A percentile compares a stretch with the other conserved stretches of the same genome.
These are phyloP conservation scores for Sylvilagus floridanus DNA, from an alignment of 2,797 vertebrate species.

Conservation along the genomic window DNA sequence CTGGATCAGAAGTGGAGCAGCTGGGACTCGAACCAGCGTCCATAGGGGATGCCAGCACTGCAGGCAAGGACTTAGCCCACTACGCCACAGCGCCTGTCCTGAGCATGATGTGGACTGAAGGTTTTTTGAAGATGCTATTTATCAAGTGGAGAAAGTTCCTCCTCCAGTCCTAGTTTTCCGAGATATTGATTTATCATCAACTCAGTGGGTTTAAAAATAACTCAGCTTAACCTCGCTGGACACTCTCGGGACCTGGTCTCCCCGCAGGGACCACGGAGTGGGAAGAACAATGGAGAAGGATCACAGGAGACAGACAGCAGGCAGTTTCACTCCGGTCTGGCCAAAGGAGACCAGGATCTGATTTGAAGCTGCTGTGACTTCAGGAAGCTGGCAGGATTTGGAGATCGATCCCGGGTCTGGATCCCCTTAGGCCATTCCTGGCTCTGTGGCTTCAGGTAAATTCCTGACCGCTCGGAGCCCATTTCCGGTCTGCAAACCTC, in stretches of 20 bases:
- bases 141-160: neutral
- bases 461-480: neutral
- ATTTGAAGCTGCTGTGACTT: neutral
- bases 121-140: neutral
- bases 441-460: neutral
- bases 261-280: neutral
- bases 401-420: neutral
- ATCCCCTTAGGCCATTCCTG: neutral
- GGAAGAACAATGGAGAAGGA: too few relatives aligned
- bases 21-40: too few relatives aligned
- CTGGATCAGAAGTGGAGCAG: too few relatives aligned
- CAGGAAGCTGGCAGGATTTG: neutral
- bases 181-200: neutral
- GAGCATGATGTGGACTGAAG: neutral
- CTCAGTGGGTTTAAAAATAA: neutral
- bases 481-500: neutral
- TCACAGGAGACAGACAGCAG: neutral
- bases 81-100: too few relatives aligned
- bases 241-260: neutral
- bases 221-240: neutral
- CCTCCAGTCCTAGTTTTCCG: neutral
- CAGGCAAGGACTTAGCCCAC: too few relatives aligned
- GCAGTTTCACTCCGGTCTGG: neutral
- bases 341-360: neutral
- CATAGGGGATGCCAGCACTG: too few relatives aligned